Base-by-base conservation (phyloP, 2,888 invertebrate species). In the Mesodorylaimus sp. region DNA sequence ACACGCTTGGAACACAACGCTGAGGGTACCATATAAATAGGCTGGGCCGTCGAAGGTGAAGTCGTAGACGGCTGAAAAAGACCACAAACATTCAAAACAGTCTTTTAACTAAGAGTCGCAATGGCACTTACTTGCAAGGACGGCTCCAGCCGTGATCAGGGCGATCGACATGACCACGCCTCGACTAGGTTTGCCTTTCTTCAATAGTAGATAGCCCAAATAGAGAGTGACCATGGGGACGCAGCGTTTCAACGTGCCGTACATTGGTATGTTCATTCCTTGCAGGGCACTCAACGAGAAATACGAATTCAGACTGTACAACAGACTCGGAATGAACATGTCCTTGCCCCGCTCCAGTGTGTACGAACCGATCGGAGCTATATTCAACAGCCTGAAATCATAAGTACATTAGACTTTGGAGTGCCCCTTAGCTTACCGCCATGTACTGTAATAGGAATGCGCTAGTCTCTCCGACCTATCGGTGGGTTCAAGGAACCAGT, bases 241-340 rank as follows among this genome's bases (percentile, higher is more conserved):
- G 56, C 68, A 71, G 46, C 73, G 62, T 58, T 74, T 74, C 26
- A 74, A 56, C 2, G 72, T 69, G 1, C 72, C 72, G 58, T 73
- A 74, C 65, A 73, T 68, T 1, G 74, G 73, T 55, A 74, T 68
- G 52, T 72, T 73, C 67, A 74, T 72, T 46, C 73, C 72, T 53
- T 69, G 67, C 26, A 74, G 62, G 1, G 73, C 72, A 52, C 65
- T 66, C 32, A 74, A 64, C 7, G 71, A 68, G 32, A 73, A 60
- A 44, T 71, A 66, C 36, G 71, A 65, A 53, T 74, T 69, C 1
- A 71, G 52, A 1, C 68, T 68, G 59, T 70, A 72, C 53, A 70
- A 69, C 10, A 73, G 46, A 0, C 73, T 70, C 1, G 73, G 71
- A 27, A 68, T 55, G 2, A 70, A 58, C 58, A 74, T 70, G 42